These are phyloP conservation scores for Anodontia alba DNA, from an alignment of 2,888 invertebrate species.

Conservation along the genomic window DNA sequence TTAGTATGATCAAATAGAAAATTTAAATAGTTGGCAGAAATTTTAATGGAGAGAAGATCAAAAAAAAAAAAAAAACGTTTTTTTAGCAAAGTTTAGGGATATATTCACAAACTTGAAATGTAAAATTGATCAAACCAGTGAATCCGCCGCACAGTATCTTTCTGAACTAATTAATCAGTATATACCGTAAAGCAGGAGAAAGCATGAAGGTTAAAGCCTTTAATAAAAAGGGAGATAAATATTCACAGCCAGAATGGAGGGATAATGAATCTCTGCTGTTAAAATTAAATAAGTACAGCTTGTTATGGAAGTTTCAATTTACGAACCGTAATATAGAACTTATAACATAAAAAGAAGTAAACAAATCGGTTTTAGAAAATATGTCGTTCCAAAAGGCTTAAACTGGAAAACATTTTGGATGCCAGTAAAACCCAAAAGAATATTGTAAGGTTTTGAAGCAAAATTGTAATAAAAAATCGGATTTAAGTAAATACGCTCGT, in stretches of 20 bases:
- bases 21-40: background rate
- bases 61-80: background rate
- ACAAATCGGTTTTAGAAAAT: background rate
- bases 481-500: no score
- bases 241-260: no score
- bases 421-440: background rate
- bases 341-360: background rate
- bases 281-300: no score
- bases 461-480: constrained; percentile 1
- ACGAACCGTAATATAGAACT: background rate
- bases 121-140: no score
- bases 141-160: no score
- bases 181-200: no score
- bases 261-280: no score
- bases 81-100: background rate
- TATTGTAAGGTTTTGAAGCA: background rate
- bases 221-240: no score
- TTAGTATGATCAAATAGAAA: background rate
- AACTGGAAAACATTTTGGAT: background rate
- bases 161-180: no score
- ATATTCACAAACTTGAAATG: no score
- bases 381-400: background rate
- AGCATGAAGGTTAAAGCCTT: no score
- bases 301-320: no score
- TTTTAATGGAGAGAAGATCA: background rate